phyloP scores from a whole-genome alignment of 1,140 invertebrate species.

The Bicyclus anynana region DNA sequence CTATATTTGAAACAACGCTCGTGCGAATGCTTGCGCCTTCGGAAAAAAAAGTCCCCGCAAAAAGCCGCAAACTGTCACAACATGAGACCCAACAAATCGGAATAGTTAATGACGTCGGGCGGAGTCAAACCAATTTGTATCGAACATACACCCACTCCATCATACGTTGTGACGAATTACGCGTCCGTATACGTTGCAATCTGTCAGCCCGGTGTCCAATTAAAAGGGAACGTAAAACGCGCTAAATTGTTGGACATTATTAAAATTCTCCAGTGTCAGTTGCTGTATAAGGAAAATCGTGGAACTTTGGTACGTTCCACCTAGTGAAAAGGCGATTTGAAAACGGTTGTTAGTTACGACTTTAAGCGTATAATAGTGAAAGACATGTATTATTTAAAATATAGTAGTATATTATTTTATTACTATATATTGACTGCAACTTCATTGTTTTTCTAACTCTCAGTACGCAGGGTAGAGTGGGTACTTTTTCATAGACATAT shows the following conservation, averaged over 20 bases:
- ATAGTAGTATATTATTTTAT: too few relatives aligned
- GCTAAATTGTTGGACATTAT: conserved; percentile 5
- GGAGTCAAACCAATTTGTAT: conserved; percentile 7
- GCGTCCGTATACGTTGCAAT: background rate
- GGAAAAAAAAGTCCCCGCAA: background rate
- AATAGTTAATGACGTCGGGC: background rate
- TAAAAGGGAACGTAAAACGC: conserved; percentile 3
- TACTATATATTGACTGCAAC: too few relatives aligned
- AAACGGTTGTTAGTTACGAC: too few relatives aligned
- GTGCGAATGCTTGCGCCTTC: too few relatives aligned
- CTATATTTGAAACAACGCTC: too few relatives aligned
- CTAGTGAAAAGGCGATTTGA: too few relatives aligned
- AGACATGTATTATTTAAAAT: too few relatives aligned
- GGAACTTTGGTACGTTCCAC: too few relatives aligned
- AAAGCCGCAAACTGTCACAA: background rate
- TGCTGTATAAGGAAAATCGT: background rate
- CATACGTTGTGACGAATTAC: conserved; percentile 5
- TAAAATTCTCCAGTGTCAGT: conserved; percentile 5
- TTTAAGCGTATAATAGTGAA: too few relatives aligned
- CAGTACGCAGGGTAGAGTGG: too few relatives aligned
- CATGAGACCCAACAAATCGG: background rate
- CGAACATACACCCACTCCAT: conserved; percentile 1
- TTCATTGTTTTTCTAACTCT: too few relatives aligned
- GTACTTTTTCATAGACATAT: too few relatives aligned
- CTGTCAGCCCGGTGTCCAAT: conserved; percentile 1